Conservation (phyloP, 2,888 invertebrate species). For the Autographa gamma region DNA sequence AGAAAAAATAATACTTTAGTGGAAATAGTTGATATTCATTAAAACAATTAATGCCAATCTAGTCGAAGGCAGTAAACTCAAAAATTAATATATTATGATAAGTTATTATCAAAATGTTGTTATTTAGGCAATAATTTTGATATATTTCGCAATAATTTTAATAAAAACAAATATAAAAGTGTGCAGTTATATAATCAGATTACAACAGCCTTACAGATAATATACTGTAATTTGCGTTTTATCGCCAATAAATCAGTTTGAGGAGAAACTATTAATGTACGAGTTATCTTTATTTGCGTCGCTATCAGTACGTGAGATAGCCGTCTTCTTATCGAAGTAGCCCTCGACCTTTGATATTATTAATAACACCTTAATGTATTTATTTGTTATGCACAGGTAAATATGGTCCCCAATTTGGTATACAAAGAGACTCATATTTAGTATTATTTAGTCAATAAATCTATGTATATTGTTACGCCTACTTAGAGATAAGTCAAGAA, state of each 20-base stretch:
- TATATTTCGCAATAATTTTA: not conserved
- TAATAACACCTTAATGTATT: not conserved
- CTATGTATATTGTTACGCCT: no score
- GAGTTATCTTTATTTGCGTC: not conserved
- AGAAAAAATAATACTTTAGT: no score
- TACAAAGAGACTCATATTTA: not conserved
- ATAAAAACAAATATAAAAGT: not conserved
- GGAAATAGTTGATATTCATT: no score
- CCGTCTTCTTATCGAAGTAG: not conserved
- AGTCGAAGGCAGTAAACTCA: not conserved
- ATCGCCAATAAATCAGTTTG: conserved; percentile 7
- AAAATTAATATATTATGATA: no score
- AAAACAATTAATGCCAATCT: no score
- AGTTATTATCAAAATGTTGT: not conserved
- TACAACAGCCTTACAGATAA: not conserved
- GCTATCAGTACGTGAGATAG: conserved; percentile 1
- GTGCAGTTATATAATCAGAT: not conserved
- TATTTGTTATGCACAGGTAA: not conserved
- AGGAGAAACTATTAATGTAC: not conserved
- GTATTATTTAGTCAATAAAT: no score
- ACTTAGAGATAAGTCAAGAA: no score
- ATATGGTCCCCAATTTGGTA: not conserved
- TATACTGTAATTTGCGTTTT: conserved; percentile 4
- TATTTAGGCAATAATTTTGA: not conserved
- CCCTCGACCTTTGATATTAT: not conserved